These are phyloP conservation scores for Scomber colias DNA, from an alignment of 2,113 vertebrate genomes.

Conservation along the genomic window DNA sequence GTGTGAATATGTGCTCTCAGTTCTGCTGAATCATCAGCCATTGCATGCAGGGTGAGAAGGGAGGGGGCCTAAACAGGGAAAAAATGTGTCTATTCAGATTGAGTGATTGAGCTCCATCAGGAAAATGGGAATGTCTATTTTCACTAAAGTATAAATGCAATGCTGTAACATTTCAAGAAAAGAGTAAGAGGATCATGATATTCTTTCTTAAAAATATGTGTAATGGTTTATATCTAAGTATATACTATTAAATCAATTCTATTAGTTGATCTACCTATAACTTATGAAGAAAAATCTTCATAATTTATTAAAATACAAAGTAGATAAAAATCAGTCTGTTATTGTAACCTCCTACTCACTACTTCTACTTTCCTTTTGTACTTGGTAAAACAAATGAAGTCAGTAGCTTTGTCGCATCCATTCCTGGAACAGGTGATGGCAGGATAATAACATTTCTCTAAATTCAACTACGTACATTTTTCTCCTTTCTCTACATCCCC, in stretches of 20 bases:
- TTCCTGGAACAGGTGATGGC: slow-evolving; percentile 18
- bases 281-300: no score
- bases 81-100: slow-evolving; percentile 1
- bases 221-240: no score
- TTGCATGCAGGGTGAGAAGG: neutral
- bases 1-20: slow-evolving; percentile 1
- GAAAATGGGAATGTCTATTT: neutral
- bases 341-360: neutral
- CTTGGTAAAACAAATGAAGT: neutral
- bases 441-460: neutral
- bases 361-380: neutral
- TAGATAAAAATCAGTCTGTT: neutral
- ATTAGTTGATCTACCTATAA: no score
- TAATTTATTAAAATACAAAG: no score
- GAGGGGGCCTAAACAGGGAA: neutral
- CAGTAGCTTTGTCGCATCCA: neutral
- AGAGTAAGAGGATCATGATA: no score
- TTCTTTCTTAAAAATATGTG: neutral
- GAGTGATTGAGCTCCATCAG: slow-evolving; percentile 18
- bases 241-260: no score
- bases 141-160: neutral
- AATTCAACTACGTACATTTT: slow-evolving; percentile 1
- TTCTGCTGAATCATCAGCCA: slow-evolving; percentile 40
- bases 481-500: slow-evolving; percentile 6
- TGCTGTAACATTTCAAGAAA: no score